phyloP scores from a whole-genome alignment of 2,797 vertebrate species.

The Sylvilagus floridanus region DNA sequence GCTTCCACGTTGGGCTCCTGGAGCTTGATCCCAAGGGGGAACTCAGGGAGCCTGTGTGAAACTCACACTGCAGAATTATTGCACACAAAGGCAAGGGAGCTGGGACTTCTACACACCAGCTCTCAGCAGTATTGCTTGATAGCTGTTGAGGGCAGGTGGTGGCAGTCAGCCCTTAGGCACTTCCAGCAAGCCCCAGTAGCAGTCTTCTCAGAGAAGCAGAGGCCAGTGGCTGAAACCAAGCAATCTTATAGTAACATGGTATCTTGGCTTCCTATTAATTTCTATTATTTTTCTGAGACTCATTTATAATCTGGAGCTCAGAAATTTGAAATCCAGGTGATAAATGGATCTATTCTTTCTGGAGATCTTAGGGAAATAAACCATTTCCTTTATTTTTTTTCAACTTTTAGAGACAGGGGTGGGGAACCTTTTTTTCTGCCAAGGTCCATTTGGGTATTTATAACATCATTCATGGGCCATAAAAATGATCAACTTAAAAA shows the following conservation, averaged over 20 bases:
- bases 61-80: neutral
- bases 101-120: neutral
- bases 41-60: neutral
- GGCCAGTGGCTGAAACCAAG: neutral
- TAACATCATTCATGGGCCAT: too few species aligned
- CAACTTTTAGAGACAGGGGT: neutral
- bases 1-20: neutral
- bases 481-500: too few species aligned
- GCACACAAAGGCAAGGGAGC: neutral
- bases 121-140: neutral
- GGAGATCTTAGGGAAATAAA: neutral
- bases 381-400: neutral
- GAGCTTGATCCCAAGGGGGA: neutral
- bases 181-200: neutral
- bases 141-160: neutral
- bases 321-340: neutral
- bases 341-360: neutral
- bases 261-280: neutral
- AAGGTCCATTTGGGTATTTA: too few species aligned
- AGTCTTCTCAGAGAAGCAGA: neutral
- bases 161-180: neutral
- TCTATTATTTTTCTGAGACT: neutral
- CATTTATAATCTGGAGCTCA: neutral
- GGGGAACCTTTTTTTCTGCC: too few species aligned
- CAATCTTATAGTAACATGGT: neutral